phyloP scores from a whole-genome alignment of 2,888 invertebrate genomes.

The Zaprionus lineosus region DNA sequence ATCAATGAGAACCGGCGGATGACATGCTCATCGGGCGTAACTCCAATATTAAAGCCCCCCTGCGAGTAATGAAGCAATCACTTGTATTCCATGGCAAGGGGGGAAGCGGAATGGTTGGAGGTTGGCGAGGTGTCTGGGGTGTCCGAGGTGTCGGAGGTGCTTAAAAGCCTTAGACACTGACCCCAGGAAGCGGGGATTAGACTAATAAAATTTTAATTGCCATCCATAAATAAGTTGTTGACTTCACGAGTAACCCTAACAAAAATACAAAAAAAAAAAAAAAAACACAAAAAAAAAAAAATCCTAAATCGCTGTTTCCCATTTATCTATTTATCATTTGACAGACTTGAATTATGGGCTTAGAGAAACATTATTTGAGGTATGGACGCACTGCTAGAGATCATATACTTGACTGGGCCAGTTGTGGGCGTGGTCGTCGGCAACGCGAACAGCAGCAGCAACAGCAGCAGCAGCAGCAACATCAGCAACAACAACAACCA shows the following conservation, averaged over 20 bases:
- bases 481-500: slow-evolving; percentile 28
- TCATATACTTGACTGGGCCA: slow-evolving; percentile 86
- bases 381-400: slow-evolving; percentile 89
- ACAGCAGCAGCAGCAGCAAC: slow-evolving; percentile 43
- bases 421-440: slow-evolving; percentile 63
- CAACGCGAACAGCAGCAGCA: slow-evolving; percentile 41
- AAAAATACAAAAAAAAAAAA: slow-evolving; percentile 22
- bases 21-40: too few relatives aligned
- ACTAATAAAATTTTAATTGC: slow-evolving; percentile 49
- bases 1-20: too few relatives aligned
- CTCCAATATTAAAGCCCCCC: too few relatives aligned
- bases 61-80: too few relatives aligned
- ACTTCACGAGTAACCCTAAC: slow-evolving; percentile 19
- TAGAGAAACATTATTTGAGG: slow-evolving; percentile 90
- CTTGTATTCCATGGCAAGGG: too few relatives aligned
- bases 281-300: not conserved
- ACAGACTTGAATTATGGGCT: slow-evolving; percentile 85
- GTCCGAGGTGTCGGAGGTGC: too few relatives aligned
- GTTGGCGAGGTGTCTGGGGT: too few relatives aligned
- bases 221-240: slow-evolving; percentile 43
- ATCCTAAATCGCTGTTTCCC: slow-evolving; percentile 7
- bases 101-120: too few relatives aligned
- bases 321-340: slow-evolving; percentile 30
- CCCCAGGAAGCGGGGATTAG: slow-evolving; percentile 45
- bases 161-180: slow-evolving; percentile 25